Conservation (phyloP, 2,797 vertebrate species). For the Atherinosoma microstoma region DNA sequence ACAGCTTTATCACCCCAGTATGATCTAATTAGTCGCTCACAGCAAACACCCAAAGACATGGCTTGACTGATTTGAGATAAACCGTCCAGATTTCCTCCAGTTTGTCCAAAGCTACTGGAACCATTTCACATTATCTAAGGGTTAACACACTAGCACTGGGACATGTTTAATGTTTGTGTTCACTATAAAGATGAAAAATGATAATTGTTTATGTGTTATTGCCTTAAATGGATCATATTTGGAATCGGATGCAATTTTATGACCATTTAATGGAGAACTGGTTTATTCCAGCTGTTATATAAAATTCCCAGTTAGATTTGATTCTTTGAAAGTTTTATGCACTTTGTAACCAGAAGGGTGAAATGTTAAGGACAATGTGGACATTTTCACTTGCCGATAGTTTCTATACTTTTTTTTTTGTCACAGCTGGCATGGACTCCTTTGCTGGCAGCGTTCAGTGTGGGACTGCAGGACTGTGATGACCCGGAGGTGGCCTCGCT, state of each 20-base stretch:
- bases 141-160: not conserved
- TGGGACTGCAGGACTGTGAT: slow-evolving; percentile 97
- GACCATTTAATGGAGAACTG: too few species aligned
- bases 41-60: too few species aligned
- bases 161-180: not conserved
- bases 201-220: too few species aligned
- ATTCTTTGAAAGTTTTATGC: too few species aligned
- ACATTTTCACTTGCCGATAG: not conserved
- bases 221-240: too few species aligned
- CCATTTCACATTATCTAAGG: not conserved
- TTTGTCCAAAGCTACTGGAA: not conserved
- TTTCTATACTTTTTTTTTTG: slow-evolving; percentile 2
- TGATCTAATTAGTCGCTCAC: too few species aligned
- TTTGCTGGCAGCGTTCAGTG: slow-evolving; percentile 96
- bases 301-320: not conserved
- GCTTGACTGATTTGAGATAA: too few species aligned
- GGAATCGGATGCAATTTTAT: too few species aligned
- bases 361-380: not conserved
- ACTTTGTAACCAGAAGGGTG: too few species aligned
- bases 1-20: too few species aligned
- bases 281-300: not conserved
- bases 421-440: slow-evolving; percentile 95
- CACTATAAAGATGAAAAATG: not conserved
- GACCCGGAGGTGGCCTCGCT: slow-evolving; percentile 97
- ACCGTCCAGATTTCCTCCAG: too few species aligned